phyloP scores from a whole-genome alignment of 2,888 invertebrate genomes.

The Eupithecia dodoneata region DNA sequence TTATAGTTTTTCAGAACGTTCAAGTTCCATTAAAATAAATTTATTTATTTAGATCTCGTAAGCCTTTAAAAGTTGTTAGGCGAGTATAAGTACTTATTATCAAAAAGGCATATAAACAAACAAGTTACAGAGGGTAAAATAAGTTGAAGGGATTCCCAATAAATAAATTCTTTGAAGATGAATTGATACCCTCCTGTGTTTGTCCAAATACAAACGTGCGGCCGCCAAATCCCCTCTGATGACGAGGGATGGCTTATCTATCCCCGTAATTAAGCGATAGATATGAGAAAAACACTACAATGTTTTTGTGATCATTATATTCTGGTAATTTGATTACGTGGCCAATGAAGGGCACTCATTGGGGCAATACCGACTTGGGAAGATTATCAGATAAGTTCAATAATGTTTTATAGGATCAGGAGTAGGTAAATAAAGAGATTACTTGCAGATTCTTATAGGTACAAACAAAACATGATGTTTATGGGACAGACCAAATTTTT shows the following conservation, averaged over 20 bases:
- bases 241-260: slow-evolving; percentile 35
- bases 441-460: not conserved
- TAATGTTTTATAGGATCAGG: not conserved
- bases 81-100: not conserved
- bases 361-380: slow-evolving; percentile 26
- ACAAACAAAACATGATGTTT: not conserved
- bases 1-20: not conserved
- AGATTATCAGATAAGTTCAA: slow-evolving; percentile 20
- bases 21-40: not conserved
- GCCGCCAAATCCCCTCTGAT: slow-evolving; percentile 19
- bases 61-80: not conserved
- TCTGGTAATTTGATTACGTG: slow-evolving; percentile 29
- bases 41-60: not conserved
- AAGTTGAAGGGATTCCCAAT: not conserved
- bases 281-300: slow-evolving; percentile 37
- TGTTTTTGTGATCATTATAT: slow-evolving; percentile 37
- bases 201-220: not conserved
- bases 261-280: slow-evolving; percentile 33
- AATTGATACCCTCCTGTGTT: not conserved
- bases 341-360: slow-evolving; percentile 39
- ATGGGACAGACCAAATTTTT: not conserved
- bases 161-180: not conserved
- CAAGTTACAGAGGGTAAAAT: not conserved
- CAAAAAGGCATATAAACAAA: not conserved
- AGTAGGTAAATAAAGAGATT: not conserved